Evolutionary conservation across 2,113 vertebrate genomes (phyloP).

Genomic region (Argyrosomus japonicus): DNA sequence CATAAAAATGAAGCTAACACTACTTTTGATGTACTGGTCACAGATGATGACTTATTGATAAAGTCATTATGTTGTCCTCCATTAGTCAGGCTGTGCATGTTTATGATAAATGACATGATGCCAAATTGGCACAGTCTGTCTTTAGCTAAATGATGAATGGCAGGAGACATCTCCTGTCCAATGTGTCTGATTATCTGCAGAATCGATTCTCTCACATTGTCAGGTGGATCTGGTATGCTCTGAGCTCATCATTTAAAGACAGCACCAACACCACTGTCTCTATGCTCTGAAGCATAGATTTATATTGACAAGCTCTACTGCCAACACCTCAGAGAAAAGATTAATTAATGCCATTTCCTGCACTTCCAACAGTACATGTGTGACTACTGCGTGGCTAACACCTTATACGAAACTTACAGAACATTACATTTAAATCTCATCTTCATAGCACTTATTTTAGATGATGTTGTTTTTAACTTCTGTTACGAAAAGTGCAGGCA

Average conservation of each 20-base stretch:
- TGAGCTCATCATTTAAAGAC: constrained; percentile 38
- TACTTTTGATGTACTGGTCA: constrained; percentile 48
- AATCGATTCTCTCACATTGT: constrained; percentile 35
- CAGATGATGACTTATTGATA: constrained; percentile 72
- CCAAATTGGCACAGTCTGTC: constrained; percentile 21
- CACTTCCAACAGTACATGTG: background rate
- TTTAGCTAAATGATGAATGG: constrained; percentile 64
- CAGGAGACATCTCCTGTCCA: constrained; percentile 33
- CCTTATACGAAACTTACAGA: background rate
- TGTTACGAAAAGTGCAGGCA: background rate
- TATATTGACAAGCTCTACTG: background rate
- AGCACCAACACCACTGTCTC: background rate
- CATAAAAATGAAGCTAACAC: constrained; percentile 33
- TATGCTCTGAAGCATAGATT: background rate
- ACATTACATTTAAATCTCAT: background rate
- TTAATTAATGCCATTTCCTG: background rate
- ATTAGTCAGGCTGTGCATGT: constrained; percentile 48
- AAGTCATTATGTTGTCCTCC: constrained; percentile 54
- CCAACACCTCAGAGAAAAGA: background rate
- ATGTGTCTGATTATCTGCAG: constrained; percentile 43
- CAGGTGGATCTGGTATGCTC: background rate
- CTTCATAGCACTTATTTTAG: background rate
- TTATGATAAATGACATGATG: constrained; percentile 59
- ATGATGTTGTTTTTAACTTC: background rate
- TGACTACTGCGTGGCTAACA: background rate